Evolutionary conservation across 2,797 vertebrate species (phyloP).

Genomic region (Ceryle rudis): DNA sequence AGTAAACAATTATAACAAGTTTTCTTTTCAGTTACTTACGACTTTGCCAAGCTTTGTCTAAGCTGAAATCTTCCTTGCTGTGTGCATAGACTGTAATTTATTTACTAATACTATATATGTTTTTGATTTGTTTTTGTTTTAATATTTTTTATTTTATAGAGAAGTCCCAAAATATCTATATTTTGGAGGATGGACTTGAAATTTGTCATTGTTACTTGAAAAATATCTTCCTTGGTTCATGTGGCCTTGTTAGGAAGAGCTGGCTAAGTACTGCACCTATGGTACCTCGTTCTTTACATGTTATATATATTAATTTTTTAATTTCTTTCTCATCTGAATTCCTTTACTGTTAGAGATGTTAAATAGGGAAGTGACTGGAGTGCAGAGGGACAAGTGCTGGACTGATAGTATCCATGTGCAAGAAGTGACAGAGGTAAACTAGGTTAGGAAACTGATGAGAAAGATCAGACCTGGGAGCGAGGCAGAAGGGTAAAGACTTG

Average conservation of each 20-base stretch:
- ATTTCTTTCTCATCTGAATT: neutral
- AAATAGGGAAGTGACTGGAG: neutral
- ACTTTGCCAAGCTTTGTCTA: neutral
- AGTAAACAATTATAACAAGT: neutral
- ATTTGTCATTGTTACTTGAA: neutral
- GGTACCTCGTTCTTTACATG: neutral
- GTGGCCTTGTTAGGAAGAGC: neutral
- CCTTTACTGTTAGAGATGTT: neutral
- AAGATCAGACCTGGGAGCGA: neutral
- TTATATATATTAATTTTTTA: neutral
- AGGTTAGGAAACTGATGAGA: neutral
- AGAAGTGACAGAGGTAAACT: neutral
- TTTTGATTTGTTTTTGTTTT: neutral
- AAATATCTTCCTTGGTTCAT: neutral
- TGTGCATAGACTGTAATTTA: neutral
- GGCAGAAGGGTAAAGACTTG: neutral
- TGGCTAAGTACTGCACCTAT: neutral
- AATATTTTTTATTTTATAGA: neutral
- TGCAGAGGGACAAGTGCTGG: neutral
- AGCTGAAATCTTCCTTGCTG: neutral
- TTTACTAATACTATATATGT: neutral
- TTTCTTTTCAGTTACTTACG: neutral
- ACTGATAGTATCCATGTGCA: neutral
- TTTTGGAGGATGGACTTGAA: neutral
- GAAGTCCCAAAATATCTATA: neutral